phyloP scores from a whole-genome alignment of 2,888 invertebrate species.

The Subacronicta megacephala region DNA sequence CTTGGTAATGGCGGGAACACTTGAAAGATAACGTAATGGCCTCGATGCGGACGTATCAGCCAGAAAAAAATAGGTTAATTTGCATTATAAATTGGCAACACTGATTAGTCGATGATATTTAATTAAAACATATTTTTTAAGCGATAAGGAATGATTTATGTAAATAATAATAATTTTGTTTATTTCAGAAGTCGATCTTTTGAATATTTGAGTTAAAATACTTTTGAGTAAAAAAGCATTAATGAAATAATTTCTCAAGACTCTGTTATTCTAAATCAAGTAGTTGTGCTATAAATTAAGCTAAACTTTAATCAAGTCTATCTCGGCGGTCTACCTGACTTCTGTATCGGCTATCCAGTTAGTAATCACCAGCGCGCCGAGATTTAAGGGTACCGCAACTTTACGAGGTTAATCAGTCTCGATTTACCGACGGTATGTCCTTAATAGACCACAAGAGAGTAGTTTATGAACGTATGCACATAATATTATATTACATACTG shows the following conservation, averaged over 20 bases:
- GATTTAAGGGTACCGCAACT: constrained; percentile 27
- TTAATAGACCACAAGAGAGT: constrained; percentile 29
- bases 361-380: constrained; percentile 28
- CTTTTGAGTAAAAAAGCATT: too few species aligned
- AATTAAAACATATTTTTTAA: constrained; percentile 26
- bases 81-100: constrained; percentile 27
- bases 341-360: constrained; percentile 17
- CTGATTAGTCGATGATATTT: constrained; percentile 37
- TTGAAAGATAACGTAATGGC: constrained; percentile 31
- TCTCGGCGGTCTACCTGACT: constrained; percentile 13
- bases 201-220: too few species aligned
- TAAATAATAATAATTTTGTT: too few species aligned
- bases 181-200: too few species aligned
- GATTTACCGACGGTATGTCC: constrained; percentile 29
- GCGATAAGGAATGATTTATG: too few species aligned
- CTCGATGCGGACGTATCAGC: constrained; percentile 6
- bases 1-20: constrained; percentile 13
- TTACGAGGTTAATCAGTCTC: constrained; percentile 40
- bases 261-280: too few species aligned
- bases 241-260: too few species aligned
- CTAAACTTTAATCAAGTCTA: constrained; percentile 4
- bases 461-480: constrained; percentile 14
- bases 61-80: constrained; percentile 34
- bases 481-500: constrained; percentile 2
- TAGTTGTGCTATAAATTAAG: constrained; percentile 12